Base-by-base conservation (phyloP, 2,888 invertebrate species). In the Acrocyrtus sp. region DNA sequence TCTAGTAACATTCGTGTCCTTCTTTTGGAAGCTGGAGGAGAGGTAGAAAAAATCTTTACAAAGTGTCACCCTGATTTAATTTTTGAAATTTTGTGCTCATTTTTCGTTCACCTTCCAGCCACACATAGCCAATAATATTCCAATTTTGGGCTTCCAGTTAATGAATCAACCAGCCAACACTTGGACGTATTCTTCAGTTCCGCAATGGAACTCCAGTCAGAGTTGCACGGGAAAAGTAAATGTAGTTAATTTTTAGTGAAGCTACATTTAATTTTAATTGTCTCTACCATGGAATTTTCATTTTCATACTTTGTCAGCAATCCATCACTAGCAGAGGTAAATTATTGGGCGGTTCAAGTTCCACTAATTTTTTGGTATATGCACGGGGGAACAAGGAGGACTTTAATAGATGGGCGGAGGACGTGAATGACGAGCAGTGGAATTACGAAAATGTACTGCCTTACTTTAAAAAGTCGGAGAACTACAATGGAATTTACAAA, bases 321-420 rank as follows among this genome's bases (percentile, higher is more conserved):
- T 2, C 39, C n/a, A 5, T 8, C 34, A 8, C 34, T 12, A 34
- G 6, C 34, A 5, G 34, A 8, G 34, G 34, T 8, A 34, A 34
- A 34, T 8, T 34, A 12, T 34, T 34, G 21, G 95, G 95, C 0
- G 95, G 95, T 0, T 90, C 91, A 2, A 48, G 56, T 0, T 39
- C 17, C 39, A 5, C 12, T 8, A 34, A 34, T 34, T 34, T 34
- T 34, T 8, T 34, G 34, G 12, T 34, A 12, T 34, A 34, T 12
- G 34, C 34, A 8, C 34, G 34, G 34, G 34, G 34, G 6, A 5
- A 34, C 34, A 34, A 34, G 12, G 6, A 34, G 12, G 34, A 34
- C 34, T 34, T 34, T 34, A 34, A 34, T 34, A 34, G 34, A 34
- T 34, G 34, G 34, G 34, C 34, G 5, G 12, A 8, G 5, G 34